A percentile compares a stretch with the other conserved stretches of the same genome.
These are phyloP conservation scores for Enteromius fasciolatus DNA, from an alignment of 2,797 vertebrate species.

Conservation along the genomic window DNA sequence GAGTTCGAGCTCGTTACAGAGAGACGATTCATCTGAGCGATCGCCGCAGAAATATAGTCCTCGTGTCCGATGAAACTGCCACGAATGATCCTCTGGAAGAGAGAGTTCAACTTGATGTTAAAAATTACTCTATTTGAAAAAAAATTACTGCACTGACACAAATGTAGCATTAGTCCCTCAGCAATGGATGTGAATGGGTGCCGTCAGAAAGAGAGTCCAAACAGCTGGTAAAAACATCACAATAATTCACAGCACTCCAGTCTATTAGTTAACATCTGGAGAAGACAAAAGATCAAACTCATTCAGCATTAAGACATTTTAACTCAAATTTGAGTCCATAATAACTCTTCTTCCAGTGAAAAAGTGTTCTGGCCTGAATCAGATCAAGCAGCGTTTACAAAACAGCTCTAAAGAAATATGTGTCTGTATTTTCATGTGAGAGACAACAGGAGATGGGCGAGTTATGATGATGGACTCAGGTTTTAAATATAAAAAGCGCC, in stretches of 20 bases:
- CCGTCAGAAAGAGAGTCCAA: neutral
- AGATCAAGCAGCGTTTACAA: no score
- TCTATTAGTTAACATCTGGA: no score
- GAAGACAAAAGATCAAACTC: no score
- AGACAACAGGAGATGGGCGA: no score
- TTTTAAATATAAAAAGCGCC: no score
- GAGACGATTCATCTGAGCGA: slow-evolving; percentile 86
- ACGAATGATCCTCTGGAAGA: slow-evolving; percentile 83
- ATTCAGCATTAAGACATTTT: no score
- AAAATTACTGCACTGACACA: neutral
- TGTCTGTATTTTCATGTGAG: no score
- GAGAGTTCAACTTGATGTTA: neutral
- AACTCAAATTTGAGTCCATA: no score
- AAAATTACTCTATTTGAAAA: neutral
- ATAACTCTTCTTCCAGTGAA: no score
- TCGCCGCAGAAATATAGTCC: slow-evolving; percentile 87
- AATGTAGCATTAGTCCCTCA: neutral
- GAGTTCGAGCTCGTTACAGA: slow-evolving; percentile 91
- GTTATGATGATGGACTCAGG: no score
- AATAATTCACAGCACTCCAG: no score
- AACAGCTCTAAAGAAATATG: no score
- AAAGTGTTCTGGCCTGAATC: neutral
- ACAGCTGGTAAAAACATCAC: neutral
- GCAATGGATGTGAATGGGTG: neutral
- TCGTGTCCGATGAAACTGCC: slow-evolving; percentile 86